Conservation (phyloP, 35 echinoderm and acorn worm genomes). For the Lytechinus pictus region DNA sequence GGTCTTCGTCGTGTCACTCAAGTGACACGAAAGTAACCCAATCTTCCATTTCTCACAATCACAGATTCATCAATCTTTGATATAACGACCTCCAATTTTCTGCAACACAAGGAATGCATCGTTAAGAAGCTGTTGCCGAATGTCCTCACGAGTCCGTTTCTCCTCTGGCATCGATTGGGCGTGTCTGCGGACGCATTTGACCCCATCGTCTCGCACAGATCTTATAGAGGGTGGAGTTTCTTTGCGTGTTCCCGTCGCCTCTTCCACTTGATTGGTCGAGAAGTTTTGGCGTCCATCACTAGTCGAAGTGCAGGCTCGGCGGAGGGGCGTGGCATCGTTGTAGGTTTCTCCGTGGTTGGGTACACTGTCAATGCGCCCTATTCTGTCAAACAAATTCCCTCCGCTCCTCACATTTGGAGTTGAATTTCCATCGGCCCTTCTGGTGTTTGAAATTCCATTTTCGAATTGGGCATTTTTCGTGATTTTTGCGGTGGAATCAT, state of each 20-base stretch:
- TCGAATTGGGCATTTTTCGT: neutral
- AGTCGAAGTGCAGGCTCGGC: neutral
- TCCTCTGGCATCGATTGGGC: neutral
- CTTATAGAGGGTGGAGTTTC: neutral
- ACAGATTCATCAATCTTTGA: neutral
- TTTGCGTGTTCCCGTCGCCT: neutral
- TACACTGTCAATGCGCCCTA: neutral
- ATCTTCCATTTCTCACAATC: too few relatives aligned
- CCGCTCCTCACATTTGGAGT: neutral
- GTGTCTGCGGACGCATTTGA: neutral
- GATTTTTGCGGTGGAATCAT: neutral
- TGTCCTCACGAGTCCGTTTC: neutral
- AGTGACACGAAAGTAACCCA: too few relatives aligned
- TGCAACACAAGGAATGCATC: constrained; percentile 13
- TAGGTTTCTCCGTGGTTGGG: neutral
- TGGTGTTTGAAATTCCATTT: neutral
- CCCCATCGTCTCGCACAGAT: neutral
- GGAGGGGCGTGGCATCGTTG: neutral
- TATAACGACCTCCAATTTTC: neutral
- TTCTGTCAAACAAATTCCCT: neutral
- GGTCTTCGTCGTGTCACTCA: too few relatives aligned
- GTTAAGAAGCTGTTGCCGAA: constrained; percentile 6
- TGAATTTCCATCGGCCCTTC: neutral
- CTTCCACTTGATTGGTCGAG: neutral
- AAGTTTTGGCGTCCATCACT: neutral